These are phyloP conservation scores for Sphinx pinastri DNA, from an alignment of 2,888 invertebrate genomes.

Conservation along the genomic window DNA sequence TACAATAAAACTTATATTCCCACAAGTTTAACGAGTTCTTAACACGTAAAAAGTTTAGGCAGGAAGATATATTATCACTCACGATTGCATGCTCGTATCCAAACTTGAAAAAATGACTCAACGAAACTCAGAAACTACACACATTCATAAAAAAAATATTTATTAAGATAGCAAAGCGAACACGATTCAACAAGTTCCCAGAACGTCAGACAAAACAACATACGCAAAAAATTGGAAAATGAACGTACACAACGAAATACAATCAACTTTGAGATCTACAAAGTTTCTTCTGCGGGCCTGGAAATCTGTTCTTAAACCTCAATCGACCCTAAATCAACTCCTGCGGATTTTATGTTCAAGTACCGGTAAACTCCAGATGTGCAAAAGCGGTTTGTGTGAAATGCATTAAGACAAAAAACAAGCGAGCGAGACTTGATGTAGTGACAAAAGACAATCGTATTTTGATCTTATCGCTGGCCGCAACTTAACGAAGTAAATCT, in stretches of 20 bases:
- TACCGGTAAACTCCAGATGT: conserved; percentile 34
- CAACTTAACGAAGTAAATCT: conserved; percentile 34
- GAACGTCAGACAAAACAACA: conserved; percentile 35
- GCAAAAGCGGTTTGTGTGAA: conserved; percentile 34
- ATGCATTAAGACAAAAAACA: conserved; percentile 36
- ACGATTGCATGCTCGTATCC: conserved; percentile 32
- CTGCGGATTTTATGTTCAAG: conserved; percentile 31
- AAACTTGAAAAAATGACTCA: conserved; percentile 32
- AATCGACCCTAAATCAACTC: conserved; percentile 32
- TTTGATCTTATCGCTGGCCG: conserved; percentile 35
- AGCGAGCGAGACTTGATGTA: conserved; percentile 30
- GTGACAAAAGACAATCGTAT: conserved; percentile 40
- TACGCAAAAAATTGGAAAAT: conserved; percentile 35
- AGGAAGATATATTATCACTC: conserved; percentile 32
- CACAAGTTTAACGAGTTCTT: conserved; percentile 35
- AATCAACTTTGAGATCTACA: conserved; percentile 43
- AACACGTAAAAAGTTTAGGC: conserved; percentile 29
- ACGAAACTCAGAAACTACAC: conserved; percentile 27
- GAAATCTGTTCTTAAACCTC: conserved; percentile 29
- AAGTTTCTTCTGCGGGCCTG: conserved; percentile 33
- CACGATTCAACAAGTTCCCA: conserved; percentile 41
- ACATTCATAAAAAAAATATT: conserved; percentile 32
- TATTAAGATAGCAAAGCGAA: conserved; percentile 39
- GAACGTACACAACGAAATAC: conserved; percentile 37
- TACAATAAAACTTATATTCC: conserved; percentile 31